Base-by-base conservation (phyloP, 2,113 vertebrate genomes). In the Ancistrus triradiatus region DNA sequence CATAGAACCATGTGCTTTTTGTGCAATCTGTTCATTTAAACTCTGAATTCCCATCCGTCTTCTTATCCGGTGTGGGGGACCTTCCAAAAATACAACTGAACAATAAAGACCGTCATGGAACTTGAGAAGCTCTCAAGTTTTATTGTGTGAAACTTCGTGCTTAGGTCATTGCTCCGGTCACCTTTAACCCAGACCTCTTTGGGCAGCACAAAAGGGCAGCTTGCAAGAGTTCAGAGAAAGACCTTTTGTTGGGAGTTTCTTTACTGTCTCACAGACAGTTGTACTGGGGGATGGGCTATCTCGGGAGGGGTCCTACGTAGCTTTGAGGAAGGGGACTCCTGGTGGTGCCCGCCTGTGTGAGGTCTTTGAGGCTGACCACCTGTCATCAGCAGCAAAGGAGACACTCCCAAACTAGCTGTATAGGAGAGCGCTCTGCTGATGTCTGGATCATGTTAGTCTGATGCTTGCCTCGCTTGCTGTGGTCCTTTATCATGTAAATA, bases 141-240 rank as follows among this genome's bases (percentile, higher is more conserved):
- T 24, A 60, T 66, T 56, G 24, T 71, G 19, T 59, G 15, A 17
- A 40, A 63, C 46, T 17, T 40, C 42, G 55, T 5, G 2, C 24
- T 50, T 24, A 63, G 53, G 42, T 50, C 42, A 46, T 55, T 21
- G 35, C 38, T 22, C 55, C 2, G 1, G 61, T 73, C 15, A 18
- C 66, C 61, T 74, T 76, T 75, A 55, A 68, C 67, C 48, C 58
- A 37, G 37, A 66, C 66, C 69, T 49, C 44, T 35, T 37, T 27
- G 60, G 68, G 58, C 28, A 35, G 43, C 11, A 62, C 28, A 40
- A 63, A 51, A 76, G 27, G 42, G n/a, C 4, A 31, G 11, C 40
- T 28, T 25, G 6, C 6, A 38, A 62, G 49, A 33, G 21, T 43
- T 47, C 15, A n/a, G 44, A 33, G n/a, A 48, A 55, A 40, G 35